Evolutionary conservation across 2,113 vertebrate species (phyloP), one percentile per base, ranked within the genome.

Genomic region (Panthera uncia): DNA sequence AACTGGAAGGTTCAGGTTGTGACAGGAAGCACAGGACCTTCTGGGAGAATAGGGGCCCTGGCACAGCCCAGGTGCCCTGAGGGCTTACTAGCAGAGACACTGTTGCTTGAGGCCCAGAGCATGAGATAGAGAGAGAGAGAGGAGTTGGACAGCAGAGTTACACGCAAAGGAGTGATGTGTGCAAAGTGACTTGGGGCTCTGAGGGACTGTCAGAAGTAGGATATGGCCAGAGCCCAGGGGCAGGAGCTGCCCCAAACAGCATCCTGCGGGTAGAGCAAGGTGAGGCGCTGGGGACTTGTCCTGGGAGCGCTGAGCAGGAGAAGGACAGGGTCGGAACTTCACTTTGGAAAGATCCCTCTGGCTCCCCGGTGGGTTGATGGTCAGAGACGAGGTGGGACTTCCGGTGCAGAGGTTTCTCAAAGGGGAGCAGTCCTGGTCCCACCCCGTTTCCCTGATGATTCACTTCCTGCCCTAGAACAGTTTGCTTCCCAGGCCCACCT

Each of bases 281-380:
- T 1, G 8, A 52, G 57, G 48, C 31, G 25, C 31, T 7, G 4
- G 31, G n/a, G 7, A 0, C 10, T 57, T 19, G 10, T 21, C 52
- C 69, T 3, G 10, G 45, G 36, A 55, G 50, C 18, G 0, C 65
- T 25, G 79, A 80, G 36, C 33, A 33, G 5, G 74, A 69, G 41
- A 10, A 11, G 36, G 14, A 10, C 14, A 57, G 65, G 27, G 29
- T 71, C 45, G n/a, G 33, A 29, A 1, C 31, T 3, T 2, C 50
- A 3, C 50, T 25, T 33, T 1, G 38, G n/a, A n/a, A 45, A 16
- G 63, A 1, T 3, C 78, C 3, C 19, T 83, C 29, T 48, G 13
- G 36, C 18, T 38, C 38, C 55, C 21, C 1, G 36, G 33, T 36
- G 82, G 36, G 2, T n/a, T 25, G 4, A 61, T 41, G 68, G 15